These are phyloP conservation scores for Anneissia japonica DNA, from an alignment of 35 echinoderm and acorn worm species.

Conservation along the genomic window DNA sequence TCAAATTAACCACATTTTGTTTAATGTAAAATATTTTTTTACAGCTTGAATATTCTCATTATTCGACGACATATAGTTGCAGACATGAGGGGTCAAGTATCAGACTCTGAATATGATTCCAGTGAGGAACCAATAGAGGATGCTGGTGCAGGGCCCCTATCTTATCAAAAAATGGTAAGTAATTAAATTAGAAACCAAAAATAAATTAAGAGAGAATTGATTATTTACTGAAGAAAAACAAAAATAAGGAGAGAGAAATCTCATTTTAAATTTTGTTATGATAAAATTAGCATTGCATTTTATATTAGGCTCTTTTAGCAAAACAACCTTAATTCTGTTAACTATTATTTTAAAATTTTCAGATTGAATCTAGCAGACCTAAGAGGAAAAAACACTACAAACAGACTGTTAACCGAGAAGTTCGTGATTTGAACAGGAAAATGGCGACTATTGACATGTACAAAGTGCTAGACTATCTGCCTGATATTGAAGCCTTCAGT, in stretches of 20 bases:
- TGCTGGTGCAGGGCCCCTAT: conserved; percentile 53
- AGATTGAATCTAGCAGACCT: conserved; percentile 95
- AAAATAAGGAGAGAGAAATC: too few relatives aligned
- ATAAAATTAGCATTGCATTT: too few relatives aligned
- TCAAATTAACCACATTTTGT: too few relatives aligned
- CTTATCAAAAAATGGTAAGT: conserved; percentile 90
- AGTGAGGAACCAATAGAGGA: conserved; percentile 26
- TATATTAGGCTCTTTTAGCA: too few relatives aligned
- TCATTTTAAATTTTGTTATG: too few relatives aligned
- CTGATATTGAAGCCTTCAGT: conserved; percentile 35
- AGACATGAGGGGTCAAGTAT: conserved; percentile 61
- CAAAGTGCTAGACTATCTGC: conserved; percentile 77
- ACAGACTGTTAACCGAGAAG: conserved; percentile 55
- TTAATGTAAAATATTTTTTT: conserved; percentile 3
- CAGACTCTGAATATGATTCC: conserved; percentile 62
- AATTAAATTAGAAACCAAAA: neutral
- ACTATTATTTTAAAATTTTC: neutral
- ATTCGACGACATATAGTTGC: conserved; percentile 92
- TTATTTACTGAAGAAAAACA: too few relatives aligned
- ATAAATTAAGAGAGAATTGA: too few relatives aligned
- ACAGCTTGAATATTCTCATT: conserved; percentile 89
- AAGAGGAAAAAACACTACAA: conserved; percentile 54
- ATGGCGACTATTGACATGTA: conserved; percentile 64
- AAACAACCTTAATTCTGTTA: too few relatives aligned
- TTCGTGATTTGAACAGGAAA: conserved; percentile 75